Conservation (phyloP, 2,888 invertebrate genomes). For the Microctonus hyperodae region DNA sequence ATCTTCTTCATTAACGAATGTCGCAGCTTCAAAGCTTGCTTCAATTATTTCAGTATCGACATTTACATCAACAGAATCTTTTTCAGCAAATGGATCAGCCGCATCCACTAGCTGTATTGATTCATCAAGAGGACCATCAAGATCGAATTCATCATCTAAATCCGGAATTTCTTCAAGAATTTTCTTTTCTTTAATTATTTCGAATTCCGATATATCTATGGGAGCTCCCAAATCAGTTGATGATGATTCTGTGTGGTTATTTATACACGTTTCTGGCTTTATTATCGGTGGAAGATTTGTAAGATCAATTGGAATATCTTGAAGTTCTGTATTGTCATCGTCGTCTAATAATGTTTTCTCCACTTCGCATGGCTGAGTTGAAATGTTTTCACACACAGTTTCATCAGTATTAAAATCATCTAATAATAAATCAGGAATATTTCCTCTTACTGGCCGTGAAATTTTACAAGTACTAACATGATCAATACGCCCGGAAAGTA, state of each 20-base stretch:
- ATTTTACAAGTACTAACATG: slow-evolving; percentile 67
- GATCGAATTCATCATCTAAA: slow-evolving; percentile 56
- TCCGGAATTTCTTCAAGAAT: slow-evolving; percentile 58
- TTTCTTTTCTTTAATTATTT: slow-evolving; percentile 60
- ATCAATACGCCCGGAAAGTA: slow-evolving; percentile 83
- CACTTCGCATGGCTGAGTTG: slow-evolving; percentile 50
- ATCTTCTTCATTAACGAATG: slow-evolving; percentile 71
- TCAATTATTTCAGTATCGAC: slow-evolving; percentile 57
- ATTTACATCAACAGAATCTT: slow-evolving; percentile 56
- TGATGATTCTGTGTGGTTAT: slow-evolving; percentile 32
- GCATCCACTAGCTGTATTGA: slow-evolving; percentile 50
- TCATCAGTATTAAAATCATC: slow-evolving; percentile 68
- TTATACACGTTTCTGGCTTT: slow-evolving; percentile 46
- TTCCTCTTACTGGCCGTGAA: slow-evolving; percentile 44
- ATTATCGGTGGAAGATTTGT: slow-evolving; percentile 60
- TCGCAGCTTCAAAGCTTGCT: slow-evolving; percentile 56
- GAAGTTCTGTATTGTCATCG: slow-evolving; percentile 72
- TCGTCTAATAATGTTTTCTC: slow-evolving; percentile 74
- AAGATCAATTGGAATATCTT: slow-evolving; percentile 75
- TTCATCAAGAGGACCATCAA: slow-evolving; percentile 37
- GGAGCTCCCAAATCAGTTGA: slow-evolving; percentile 11
- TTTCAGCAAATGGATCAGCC: slow-evolving; percentile 65
- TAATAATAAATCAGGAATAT: slow-evolving; percentile 69
- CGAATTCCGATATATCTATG: slow-evolving; percentile 66
- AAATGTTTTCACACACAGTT: slow-evolving; percentile 5